Evolutionary conservation across 2,888 invertebrate species (phyloP), one percentile per base, ranked within the genome.

Genomic region (Meiosimyza platycephala): DNA sequence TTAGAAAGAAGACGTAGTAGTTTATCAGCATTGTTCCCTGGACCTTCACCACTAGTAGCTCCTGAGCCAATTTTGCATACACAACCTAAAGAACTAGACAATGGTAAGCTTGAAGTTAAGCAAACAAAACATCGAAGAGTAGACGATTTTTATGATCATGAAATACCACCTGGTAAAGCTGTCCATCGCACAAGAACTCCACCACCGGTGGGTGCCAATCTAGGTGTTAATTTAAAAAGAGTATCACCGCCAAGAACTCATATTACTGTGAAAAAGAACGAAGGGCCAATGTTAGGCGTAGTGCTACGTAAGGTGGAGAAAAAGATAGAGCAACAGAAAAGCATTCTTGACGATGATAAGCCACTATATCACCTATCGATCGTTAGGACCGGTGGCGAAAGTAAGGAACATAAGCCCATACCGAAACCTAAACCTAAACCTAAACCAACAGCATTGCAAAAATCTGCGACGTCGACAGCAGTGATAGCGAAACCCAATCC

Each of bases 331-430:
- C 85, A 85, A 0, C 82, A 84, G 22, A 87, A 87, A 75, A 87
- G 87, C 72, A 85, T 87, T 16, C 76, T 87, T 13, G 87, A 87
- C 57, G 86, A 87, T 73, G 86, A 87, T 73, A 84, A 86, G 50
- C 86, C 86, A 0, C 76, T 87, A 13, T 87, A 87, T 72, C 85
- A 85, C 73, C 77, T 87, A 3, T 86, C 86, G 1, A 86, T 87
- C 69, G 86, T 87, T 40, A 87, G 86, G 47, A 83, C 82, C 65
- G 68, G 51, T 9, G 28, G 28, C 59, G 33, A 33, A 22, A 33
- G 59, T 33, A 84, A 84, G 79, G 83, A 84, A 12, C 74, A 82
- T 63, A 83, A 83, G 57, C 79, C 83, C 2, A 78, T 80, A 12
- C 81, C 84, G 0, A 82, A 86, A 52, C 85, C 86, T 1, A 80